Percentiles rank a stretch among this genome's conserved stretches.
Evolutionary conservation across 2,888 invertebrate species (phyloP).

Genomic region (Lomographa bimaculata): DNA sequence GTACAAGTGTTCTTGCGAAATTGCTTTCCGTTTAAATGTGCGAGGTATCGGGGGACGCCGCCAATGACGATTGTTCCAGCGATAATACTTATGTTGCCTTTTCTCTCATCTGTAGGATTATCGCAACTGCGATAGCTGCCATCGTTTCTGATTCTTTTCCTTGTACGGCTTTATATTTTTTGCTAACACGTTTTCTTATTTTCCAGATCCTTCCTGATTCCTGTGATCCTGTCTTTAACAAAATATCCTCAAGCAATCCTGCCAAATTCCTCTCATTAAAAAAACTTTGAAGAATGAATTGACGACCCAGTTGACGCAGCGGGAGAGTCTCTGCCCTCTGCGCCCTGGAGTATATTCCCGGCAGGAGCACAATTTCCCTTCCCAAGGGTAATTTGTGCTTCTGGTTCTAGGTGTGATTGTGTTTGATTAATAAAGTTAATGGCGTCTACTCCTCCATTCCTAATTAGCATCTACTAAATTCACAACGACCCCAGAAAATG

Average conservation of each 20-base stretch:
- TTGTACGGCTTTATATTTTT: conserved; percentile 8
- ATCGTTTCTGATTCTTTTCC: conserved; percentile 25
- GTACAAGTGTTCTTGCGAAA: conserved; percentile 66
- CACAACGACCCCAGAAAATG: too few relatives aligned
- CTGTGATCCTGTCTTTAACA: conserved; percentile 15
- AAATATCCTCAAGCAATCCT: conserved; percentile 7
- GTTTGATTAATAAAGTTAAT: too few relatives aligned
- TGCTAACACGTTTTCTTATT: conserved; percentile 10
- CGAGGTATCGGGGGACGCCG: conserved; percentile 56
- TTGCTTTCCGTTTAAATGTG: conserved; percentile 69
- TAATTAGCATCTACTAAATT: too few relatives aligned
- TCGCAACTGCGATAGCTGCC: conserved; percentile 23
- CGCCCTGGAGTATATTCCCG: too few relatives aligned
- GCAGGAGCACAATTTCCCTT: too few relatives aligned
- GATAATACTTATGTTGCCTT: conserved; percentile 35
- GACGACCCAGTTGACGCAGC: too few relatives aligned
- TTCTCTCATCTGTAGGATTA: conserved; percentile 18
- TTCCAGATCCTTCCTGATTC: conserved; percentile 24
- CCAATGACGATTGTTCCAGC: conserved; percentile 50
- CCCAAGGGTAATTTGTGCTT: too few relatives aligned
- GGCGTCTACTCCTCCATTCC: too few relatives aligned
- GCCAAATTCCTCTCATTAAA: too few relatives aligned
- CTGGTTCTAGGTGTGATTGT: too few relatives aligned
- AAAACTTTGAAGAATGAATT: too few relatives aligned
- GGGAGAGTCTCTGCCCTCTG: too few relatives aligned